These are phyloP conservation scores for Drosophila gaucha DNA, from an alignment of 2,888 invertebrate species.

Conservation along the genomic window DNA sequence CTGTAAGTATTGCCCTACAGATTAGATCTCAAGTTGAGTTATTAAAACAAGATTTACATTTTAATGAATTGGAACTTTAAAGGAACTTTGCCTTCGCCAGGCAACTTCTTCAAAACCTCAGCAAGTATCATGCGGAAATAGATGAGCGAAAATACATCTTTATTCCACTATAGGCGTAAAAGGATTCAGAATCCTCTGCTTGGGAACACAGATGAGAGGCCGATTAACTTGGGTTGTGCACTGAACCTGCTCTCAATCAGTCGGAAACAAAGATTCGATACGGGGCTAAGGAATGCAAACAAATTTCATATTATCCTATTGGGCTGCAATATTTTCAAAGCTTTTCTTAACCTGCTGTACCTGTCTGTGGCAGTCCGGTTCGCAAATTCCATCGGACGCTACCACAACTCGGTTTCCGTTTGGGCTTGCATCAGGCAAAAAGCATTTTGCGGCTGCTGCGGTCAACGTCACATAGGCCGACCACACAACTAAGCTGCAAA, in stretches of 20 bases:
- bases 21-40: too few relatives aligned
- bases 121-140: too few relatives aligned
- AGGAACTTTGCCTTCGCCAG: too few relatives aligned
- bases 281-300: too few relatives aligned
- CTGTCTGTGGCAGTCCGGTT: conserved; percentile 22
- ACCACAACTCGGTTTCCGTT: conserved; percentile 35
- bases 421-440: conserved; percentile 24
- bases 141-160: too few relatives aligned
- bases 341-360: conserved; percentile 2
- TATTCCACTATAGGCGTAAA: too few relatives aligned
- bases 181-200: too few relatives aligned
- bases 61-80: too few relatives aligned
- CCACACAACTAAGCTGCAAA: conserved; percentile 40
- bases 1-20: too few relatives aligned
- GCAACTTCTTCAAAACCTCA: too few relatives aligned
- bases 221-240: not conserved
- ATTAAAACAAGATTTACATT: too few relatives aligned
- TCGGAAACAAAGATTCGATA: not conserved
- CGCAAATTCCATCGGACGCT: not conserved
- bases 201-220: too few relatives aligned
- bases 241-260: not conserved
- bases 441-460: conserved; percentile 49
- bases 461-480: conserved; percentile 54
- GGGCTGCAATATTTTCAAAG: conserved; percentile 13
- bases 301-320: conserved; percentile 3